Percentiles rank a stretch among this genome's conserved stretches.
Evolutionary conservation across 2,113 vertebrate species (phyloP).

Genomic region (Neomonachus schauinslandi): DNA sequence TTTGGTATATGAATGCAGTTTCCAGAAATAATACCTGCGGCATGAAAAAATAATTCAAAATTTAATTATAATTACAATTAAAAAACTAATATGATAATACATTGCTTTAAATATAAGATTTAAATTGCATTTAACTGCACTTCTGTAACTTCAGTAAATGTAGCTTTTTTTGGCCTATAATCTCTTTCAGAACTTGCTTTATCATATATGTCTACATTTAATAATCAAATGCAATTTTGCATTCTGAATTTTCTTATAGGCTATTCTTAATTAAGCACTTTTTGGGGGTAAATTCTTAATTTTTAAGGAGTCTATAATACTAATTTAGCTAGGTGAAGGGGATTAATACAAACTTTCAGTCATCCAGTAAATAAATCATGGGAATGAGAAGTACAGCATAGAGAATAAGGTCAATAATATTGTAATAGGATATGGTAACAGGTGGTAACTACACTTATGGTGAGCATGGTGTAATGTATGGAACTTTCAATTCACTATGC

Average conservation of each 20-base stretch:
- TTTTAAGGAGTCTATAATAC: background rate
- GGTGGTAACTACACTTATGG: background rate
- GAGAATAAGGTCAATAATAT: background rate
- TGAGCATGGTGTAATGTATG: background rate
- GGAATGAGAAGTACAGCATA: background rate
- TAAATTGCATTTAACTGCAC: background rate
- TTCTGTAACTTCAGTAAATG: background rate
- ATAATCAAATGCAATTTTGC: background rate
- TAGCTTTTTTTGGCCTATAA: background rate
- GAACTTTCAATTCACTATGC: background rate
- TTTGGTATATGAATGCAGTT: background rate
- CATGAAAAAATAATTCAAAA: background rate
- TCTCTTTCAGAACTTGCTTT: background rate
- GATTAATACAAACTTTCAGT: background rate
- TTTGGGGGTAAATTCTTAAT: background rate
- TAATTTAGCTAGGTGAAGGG: background rate
- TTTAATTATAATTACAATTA: background rate
- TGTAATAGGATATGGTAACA: background rate
- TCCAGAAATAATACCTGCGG: background rate
- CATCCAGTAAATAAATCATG: background rate
- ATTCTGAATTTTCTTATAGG: background rate
- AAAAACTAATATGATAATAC: constrained; percentile 26
- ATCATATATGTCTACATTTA: background rate
- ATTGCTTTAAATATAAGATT: background rate
- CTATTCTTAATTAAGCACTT: background rate